phyloP scores from a whole-genome alignment of 2,888 invertebrate species.

The Salticus scenicus region DNA sequence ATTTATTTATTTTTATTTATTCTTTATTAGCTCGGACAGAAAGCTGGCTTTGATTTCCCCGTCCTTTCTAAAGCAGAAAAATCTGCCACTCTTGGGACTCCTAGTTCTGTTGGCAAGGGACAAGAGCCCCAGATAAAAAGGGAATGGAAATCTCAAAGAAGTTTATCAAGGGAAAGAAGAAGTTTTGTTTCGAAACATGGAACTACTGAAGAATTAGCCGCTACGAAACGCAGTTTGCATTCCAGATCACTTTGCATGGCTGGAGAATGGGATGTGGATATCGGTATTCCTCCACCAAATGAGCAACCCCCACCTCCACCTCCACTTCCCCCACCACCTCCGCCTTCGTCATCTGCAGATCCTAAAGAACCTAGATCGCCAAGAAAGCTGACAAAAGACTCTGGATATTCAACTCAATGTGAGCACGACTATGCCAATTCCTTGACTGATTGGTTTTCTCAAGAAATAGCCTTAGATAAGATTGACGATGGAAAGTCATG shows the following conservation, averaged over 20 bases:
- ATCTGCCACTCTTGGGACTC: constrained; percentile 2
- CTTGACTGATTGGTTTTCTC: constrained; percentile 55
- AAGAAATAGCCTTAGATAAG: constrained; percentile 39
- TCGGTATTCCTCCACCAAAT: not conserved
- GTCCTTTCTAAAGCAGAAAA: constrained; percentile 19
- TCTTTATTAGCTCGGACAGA: constrained; percentile 35
- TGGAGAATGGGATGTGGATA: constrained; percentile 36
- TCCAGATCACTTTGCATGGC: constrained; percentile 55
- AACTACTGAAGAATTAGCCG: constrained; percentile 21
- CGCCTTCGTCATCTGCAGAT: too few relatives aligned
- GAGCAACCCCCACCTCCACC: not conserved
- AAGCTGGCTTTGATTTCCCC: constrained; percentile 27
- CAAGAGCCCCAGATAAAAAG: constrained; percentile 22
- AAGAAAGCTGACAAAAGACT: constrained; percentile 66
- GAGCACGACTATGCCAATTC: constrained; percentile 68
- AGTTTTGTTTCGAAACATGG: constrained; percentile 36
- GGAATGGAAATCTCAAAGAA: constrained; percentile 70
- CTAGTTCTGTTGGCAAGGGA: not conserved
- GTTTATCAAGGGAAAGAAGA: constrained; percentile 47
- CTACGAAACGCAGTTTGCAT: constrained; percentile 46
- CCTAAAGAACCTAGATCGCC: constrained; percentile 46
- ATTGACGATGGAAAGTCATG: not conserved
- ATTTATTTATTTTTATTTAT: too few relatives aligned
- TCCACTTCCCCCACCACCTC: too few relatives aligned
- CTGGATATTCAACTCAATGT: constrained; percentile 69